Percentiles rank a stretch among this genome's conserved stretches.
These are phyloP conservation scores for Gavia stellata DNA, from an alignment of 2,113 vertebrate genomes.

Conservation along the genomic window DNA sequence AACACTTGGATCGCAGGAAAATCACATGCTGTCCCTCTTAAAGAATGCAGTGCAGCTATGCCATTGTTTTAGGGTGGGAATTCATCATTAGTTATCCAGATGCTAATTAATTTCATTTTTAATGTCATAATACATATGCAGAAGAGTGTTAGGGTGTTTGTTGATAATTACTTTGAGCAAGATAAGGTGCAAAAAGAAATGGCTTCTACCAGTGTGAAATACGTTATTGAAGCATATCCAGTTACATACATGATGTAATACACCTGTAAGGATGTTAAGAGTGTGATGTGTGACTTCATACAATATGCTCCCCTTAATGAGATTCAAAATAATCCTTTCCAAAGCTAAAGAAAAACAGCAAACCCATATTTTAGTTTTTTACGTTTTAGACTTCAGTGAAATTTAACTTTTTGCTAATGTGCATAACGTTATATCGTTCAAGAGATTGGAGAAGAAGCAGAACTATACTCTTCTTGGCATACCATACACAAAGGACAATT, in stretches of 20 bases:
- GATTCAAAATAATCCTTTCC: background rate
- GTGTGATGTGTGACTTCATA: background rate
- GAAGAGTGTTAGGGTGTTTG: background rate
- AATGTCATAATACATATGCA: background rate
- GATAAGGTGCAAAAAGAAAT: background rate
- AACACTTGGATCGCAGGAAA: background rate
- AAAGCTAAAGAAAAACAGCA: background rate
- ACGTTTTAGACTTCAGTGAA: background rate
- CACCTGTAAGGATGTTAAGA: background rate
- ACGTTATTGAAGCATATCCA: background rate
- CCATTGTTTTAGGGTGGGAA: background rate
- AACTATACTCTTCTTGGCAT: background rate
- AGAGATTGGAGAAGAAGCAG: background rate
- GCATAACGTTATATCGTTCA: background rate
- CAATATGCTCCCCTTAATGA: background rate
- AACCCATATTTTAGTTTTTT: background rate
- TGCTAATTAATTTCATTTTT: slow-evolving; percentile 15
- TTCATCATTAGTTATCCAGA: background rate
- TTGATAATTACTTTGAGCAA: background rate
- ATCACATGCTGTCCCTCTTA: background rate
- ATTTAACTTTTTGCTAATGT: background rate
- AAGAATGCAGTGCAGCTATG: background rate
- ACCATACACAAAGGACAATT: accelerated
- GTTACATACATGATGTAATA: background rate
- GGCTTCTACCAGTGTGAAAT: background rate